A percentile compares a stretch with the other conserved stretches of the same genome.
Conservation (phyloP, 2,113 vertebrate species). For the Sceloporus undulatus region DNA sequence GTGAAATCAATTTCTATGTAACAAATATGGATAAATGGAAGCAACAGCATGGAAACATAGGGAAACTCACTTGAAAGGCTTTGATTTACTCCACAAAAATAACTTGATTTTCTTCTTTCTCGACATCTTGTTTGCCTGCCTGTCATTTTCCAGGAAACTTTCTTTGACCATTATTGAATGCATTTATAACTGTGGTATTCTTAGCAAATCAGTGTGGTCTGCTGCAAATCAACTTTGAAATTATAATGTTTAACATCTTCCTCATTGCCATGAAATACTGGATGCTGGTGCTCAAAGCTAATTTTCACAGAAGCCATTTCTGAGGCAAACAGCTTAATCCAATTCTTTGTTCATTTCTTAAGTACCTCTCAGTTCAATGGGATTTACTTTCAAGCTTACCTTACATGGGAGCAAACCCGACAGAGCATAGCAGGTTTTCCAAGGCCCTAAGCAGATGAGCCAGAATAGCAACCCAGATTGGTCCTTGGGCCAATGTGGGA, state of each 20-base stretch:
- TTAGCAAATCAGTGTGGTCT: background rate
- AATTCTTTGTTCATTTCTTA: background rate
- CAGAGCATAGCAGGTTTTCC: too few relatives aligned
- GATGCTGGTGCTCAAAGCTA: background rate
- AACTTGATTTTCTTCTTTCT: background rate
- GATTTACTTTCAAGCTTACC: background rate
- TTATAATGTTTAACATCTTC: slow-evolving; percentile 12
- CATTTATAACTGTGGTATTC: background rate
- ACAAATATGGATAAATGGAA: background rate
- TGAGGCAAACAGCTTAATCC: background rate
- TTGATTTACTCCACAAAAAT: background rate
- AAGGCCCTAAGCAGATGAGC: too few relatives aligned
- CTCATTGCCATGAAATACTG: slow-evolving; percentile 4
- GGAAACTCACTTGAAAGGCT: background rate
- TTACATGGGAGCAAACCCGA: background rate
- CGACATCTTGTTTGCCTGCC: background rate
- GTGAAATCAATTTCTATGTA: background rate
- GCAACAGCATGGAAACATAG: background rate
- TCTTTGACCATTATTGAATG: background rate
- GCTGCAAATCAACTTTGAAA: background rate
- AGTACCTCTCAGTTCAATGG: background rate
- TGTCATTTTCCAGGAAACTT: slow-evolving; percentile 9
- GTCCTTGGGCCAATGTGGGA: too few relatives aligned
- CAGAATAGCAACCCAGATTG: too few relatives aligned
- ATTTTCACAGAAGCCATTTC: background rate